phyloP scores from a whole-genome alignment of 2,888 invertebrate genomes.

The Ennomos fuscantarius region DNA sequence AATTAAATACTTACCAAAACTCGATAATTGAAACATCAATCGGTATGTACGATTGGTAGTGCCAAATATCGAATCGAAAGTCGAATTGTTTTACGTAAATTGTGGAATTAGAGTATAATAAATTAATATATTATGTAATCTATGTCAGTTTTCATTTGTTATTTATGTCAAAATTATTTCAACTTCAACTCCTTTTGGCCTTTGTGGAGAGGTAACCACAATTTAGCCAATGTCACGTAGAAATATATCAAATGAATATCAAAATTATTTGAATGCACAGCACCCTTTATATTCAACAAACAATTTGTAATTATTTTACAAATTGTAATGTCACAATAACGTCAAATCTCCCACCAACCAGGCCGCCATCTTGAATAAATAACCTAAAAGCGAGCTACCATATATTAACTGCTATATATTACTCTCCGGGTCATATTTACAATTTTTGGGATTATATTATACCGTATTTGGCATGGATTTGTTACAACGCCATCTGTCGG shows the following conservation, averaged over 20 bases:
- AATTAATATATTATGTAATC: too few relatives aligned
- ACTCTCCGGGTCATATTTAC: constrained; percentile 29
- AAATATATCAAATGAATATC: too few relatives aligned
- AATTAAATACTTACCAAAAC: too few relatives aligned
- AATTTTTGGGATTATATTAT: constrained; percentile 25
- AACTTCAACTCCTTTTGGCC: too few relatives aligned
- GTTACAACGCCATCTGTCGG: constrained; percentile 20
- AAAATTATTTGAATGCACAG: constrained; percentile 9
- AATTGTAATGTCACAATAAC: constrained; percentile 5
- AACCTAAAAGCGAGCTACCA: constrained; percentile 22
- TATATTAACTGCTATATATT: constrained; percentile 28
- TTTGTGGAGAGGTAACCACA: too few relatives aligned
- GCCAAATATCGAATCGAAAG: too few relatives aligned
- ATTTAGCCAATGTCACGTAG: too few relatives aligned
- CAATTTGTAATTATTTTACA: neutral
- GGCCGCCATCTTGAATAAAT: constrained; percentile 22
- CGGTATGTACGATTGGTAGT: too few relatives aligned
- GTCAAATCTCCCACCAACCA: constrained; percentile 18
- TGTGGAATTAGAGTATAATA: too few relatives aligned
- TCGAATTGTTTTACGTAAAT: too few relatives aligned
- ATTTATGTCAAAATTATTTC: too few relatives aligned
- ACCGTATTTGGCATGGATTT: constrained; percentile 31
- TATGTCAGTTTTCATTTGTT: neutral
- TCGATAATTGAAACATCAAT: too few relatives aligned
- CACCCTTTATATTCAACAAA: neutral